These are phyloP conservation scores for Gastracanthus pulcherrimus DNA, from an alignment of 2,888 invertebrate species.

Conservation along the genomic window DNA sequence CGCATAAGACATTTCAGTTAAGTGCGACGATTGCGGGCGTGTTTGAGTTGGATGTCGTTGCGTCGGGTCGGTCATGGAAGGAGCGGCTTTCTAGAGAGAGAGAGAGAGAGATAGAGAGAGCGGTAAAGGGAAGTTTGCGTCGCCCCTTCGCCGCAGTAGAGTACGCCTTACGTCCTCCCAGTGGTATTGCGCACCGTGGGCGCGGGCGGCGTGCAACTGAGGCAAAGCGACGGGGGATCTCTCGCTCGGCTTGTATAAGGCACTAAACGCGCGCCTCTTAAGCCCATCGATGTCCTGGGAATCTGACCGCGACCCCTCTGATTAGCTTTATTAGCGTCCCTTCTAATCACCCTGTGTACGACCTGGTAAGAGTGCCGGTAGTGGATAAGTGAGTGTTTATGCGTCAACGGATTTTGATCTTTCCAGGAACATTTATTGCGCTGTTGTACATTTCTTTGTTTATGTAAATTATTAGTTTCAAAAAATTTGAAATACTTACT, in stretches of 20 bases:
- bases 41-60: constrained; percentile 34
- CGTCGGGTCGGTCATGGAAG: too few species aligned
- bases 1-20: constrained; percentile 8
- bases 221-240: constrained; percentile 39
- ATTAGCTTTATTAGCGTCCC: constrained; percentile 41
- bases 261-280: constrained; percentile 46
- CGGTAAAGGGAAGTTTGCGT: constrained; percentile 43
- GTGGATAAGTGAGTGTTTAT: neutral
- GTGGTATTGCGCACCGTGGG: constrained; percentile 26
- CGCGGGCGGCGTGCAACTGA: neutral
- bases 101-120: too few species aligned
- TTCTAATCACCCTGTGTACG: neutral
- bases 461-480: too few species aligned
- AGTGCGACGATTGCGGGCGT: constrained; percentile 16
- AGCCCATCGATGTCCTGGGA: constrained; percentile 27
- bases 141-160: neutral
- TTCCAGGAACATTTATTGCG: too few species aligned
- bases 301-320: constrained; percentile 9
- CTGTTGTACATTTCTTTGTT: too few species aligned
- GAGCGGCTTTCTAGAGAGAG: too few species aligned
- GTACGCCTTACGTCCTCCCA: constrained; percentile 35
- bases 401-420: too few species aligned
- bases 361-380: neutral
- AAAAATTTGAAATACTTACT: too few species aligned
- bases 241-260: too few species aligned